These are phyloP conservation scores for Laterallus jamaicensis DNA, from an alignment of 2,113 vertebrate genomes.

Conservation along the genomic window DNA sequence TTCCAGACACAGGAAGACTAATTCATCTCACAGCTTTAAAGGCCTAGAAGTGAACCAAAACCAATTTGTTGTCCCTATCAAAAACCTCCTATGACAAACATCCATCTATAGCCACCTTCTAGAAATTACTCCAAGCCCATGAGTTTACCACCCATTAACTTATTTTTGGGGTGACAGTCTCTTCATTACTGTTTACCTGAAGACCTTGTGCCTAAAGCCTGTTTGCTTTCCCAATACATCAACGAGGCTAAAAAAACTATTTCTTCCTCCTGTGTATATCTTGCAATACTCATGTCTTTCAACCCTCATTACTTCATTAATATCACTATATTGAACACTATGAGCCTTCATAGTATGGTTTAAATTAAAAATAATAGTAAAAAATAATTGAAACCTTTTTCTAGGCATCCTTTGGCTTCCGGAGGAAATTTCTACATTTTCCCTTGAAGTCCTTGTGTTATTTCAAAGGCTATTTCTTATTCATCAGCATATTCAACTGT, in stretches of 20 bases:
- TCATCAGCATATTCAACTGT: not conserved
- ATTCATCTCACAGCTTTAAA: not conserved
- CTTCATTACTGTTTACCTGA: not conserved
- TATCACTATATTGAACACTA: not conserved
- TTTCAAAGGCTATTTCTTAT: not conserved
- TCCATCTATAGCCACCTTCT: not conserved
- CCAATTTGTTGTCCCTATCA: not conserved
- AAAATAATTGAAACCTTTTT: not conserved
- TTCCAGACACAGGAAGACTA: not conserved
- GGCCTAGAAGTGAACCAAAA: not conserved
- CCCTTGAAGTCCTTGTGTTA: not conserved
- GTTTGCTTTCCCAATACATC: not conserved
- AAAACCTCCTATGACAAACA: constrained; percentile 5
- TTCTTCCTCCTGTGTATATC: not conserved
- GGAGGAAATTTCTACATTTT: not conserved
- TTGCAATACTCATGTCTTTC: not conserved
- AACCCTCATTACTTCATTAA: not conserved
- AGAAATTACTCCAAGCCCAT: not conserved
- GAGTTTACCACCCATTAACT: not conserved
- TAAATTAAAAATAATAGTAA: not conserved
- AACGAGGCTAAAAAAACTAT: not conserved
- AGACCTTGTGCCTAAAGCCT: not conserved
- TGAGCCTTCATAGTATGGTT: not conserved
- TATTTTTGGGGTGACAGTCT: not conserved
- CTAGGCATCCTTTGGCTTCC: not conserved